Base-by-base conservation (phyloP, 2,113 vertebrate species). In the Bufo gargarizans region DNA sequence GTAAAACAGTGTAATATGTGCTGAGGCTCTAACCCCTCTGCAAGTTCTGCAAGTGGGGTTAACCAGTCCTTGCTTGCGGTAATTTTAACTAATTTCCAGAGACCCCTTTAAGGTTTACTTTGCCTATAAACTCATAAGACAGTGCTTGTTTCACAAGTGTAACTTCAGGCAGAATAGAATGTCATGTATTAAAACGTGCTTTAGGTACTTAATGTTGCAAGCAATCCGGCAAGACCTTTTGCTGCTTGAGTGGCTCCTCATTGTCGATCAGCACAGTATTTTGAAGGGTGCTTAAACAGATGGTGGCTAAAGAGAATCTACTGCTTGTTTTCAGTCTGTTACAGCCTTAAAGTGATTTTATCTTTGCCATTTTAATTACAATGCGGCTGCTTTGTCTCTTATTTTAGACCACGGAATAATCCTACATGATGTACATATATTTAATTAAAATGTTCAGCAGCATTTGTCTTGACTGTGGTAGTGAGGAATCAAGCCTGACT, bases 391-490 rank as follows among this genome's bases (percentile, higher is more conserved):
- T 74, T 47, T 85, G 53, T 45, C 67, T 85, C 53, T 59, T 74
- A 45, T 84, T 85, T 76, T 59, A 74, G 82, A 85, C 20, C 69
- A 20, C 47, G 22, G 49, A 84, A 84, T 84, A 84, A 84, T 84
- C 82, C 49, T 53, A 61, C 61, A 67, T 77, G n/a, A 86, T 78
- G 58, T 79, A 77, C 71, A 80, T 86, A 77, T 80, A 80, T 86
- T 77, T 86, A 77, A 86, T 86, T 55, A 86, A 77, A 79, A 86
- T 56, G 85, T 86, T 77, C 76, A 86, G 59, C 59, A 69, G 74
- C 74, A 6, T 86, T 86, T 80, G 20, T 78, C 74, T 78, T 86
- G 76, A 86, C 74, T 87, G 6, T 56, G 49, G 22, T 82, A 33
- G 81, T 49, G 81, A 71, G 82, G 65, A 72, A 81, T 55, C 49